phyloP scores from a whole-genome alignment of 2,888 invertebrate species.

The Brachypalpus laphriformis region DNA sequence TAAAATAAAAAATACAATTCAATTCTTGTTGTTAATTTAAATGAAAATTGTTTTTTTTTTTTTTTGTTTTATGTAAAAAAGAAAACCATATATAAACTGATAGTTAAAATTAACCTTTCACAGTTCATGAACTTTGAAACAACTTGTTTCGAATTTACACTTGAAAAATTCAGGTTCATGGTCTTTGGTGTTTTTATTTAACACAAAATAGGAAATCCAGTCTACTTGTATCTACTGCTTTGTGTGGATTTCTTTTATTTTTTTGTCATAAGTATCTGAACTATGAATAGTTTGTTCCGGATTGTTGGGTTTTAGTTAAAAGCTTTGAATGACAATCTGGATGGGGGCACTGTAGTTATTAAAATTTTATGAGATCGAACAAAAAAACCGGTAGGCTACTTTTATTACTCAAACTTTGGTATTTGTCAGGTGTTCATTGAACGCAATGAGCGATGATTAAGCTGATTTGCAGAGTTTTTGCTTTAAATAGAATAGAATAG shows the following conservation, averaged over 20 bases:
- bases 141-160: conserved; percentile 48
- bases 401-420: background rate
- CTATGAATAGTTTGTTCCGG: conserved; percentile 50
- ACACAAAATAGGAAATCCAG: conserved; percentile 27
- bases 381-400: background rate
- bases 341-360: conserved; percentile 15
- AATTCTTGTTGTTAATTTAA: conserved; percentile 47
- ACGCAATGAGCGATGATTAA: background rate
- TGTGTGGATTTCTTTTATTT: background rate
- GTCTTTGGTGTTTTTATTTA: conserved; percentile 34
- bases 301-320: conserved; percentile 17
- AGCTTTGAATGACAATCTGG: conserved; percentile 23
- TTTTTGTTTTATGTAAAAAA: background rate
- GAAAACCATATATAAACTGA: conserved; percentile 28
- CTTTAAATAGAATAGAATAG: too few species aligned
- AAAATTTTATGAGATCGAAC: conserved; percentile 13
- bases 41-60: conserved; percentile 28
- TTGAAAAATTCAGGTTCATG: conserved; percentile 41
- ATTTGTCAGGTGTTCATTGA: background rate
- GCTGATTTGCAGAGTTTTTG: background rate
- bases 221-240: too few species aligned
- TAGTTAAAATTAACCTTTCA: conserved; percentile 56
- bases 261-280: background rate
- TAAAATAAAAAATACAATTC: conserved; percentile 1
- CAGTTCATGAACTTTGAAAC: conserved; percentile 63